Percentiles rank a stretch among this genome's conserved stretches.
Conservation (phyloP, 2,888 invertebrate species). For the Xestia xanthographa region DNA sequence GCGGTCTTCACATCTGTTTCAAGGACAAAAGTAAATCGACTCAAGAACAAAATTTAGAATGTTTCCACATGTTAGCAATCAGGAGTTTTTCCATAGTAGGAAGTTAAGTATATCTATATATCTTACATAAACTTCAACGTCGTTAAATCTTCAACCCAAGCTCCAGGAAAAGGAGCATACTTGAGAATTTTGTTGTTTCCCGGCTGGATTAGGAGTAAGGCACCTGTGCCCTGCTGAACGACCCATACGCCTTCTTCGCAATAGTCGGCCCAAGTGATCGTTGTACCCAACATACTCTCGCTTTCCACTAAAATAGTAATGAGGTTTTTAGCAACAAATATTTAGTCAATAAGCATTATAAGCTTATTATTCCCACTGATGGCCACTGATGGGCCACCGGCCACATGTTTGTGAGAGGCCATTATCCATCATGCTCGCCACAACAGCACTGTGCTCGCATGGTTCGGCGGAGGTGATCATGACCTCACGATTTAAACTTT, state of each 20-base stretch:
- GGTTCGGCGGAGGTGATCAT: not conserved
- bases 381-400: not conserved
- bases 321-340: not conserved
- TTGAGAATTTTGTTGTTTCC: conserved; percentile 81
- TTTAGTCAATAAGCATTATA: not conserved
- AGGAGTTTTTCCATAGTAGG: not conserved
- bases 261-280: conserved; percentile 85
- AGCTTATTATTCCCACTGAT: no score
- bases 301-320: conserved; percentile 79
- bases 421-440: not conserved
- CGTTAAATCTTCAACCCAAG: conserved; percentile 85
- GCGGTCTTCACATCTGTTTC: conserved; percentile 78
- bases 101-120: not conserved
- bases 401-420: not conserved
- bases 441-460: no score
- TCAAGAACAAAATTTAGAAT: not conserved
- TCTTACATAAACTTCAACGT: conserved; percentile 82
- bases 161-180: conserved; percentile 83
- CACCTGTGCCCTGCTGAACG: conserved; percentile 83
- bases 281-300: conserved; percentile 82
- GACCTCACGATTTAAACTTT: not conserved
- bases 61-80: not conserved
- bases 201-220: conserved; percentile 80
- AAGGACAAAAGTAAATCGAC: conserved; percentile 8
- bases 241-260: conserved; percentile 85